Evolutionary conservation across 2,888 invertebrate genomes (phyloP), one percentile per base, ranked within the genome.

Genomic region (Rosalia funebris): DNA sequence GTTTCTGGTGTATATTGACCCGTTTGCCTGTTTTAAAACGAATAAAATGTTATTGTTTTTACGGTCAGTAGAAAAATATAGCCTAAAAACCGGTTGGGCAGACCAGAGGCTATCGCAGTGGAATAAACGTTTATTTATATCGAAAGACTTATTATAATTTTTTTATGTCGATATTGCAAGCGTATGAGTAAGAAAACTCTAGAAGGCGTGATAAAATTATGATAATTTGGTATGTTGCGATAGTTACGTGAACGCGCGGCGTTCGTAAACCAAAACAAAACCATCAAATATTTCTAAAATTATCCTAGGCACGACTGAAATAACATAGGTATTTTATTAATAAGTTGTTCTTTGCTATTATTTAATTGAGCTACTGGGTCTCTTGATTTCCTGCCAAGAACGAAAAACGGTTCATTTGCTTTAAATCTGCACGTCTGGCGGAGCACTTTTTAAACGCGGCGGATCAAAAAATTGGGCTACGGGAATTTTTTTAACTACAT

Each of bases 1-100:
- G 53, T 41, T 53, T 53, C 42, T 41, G 31, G 37, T 53, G 53
- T 53, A 53, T 53, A 53, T 53, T 53, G 53, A 53, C 53, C 53
- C 14, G 42, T 37, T 53, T 53, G 53, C 53, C 53, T 42, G 31
- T 17, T 53, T 53, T 32, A 53, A 31, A 7, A 15, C 42, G 31
- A 41, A 41, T 31, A 32, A 25, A 42, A 42, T 53, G 41, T 53
- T 53, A 46, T 46, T 32, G 46, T 46, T 46, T 31, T 46, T 46
- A 46, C 25, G 46, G 16, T 32, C 25, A n/a, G 32, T 14, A 15
- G 46, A 46, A 31, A 46, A 46, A 46, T 15, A 46, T 14, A n/a
- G 7, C 25, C 12, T 44, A 44, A 44, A 44, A 44, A 20, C 44
- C 44, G 1, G 44, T 44, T 44, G 15, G 11, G 31, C 10, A 46